Conservation (phyloP, 2,113 vertebrate genomes). For the Heloderma charlesbogerti region DNA sequence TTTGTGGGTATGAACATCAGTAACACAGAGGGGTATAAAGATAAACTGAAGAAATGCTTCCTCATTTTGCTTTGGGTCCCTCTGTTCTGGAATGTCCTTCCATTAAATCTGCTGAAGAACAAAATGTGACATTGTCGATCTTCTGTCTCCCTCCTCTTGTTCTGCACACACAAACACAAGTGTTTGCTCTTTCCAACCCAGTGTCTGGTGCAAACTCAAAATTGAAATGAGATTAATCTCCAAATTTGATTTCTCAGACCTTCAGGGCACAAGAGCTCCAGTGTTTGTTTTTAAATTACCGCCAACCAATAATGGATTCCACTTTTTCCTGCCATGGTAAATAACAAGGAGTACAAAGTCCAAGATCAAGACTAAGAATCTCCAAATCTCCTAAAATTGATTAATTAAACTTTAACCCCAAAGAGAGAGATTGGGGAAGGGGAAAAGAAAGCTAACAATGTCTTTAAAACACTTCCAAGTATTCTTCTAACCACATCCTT, state of each 20-base stretch:
- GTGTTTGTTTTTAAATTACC: constrained; percentile 10
- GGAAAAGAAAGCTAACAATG: not conserved
- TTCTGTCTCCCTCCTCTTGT: not conserved
- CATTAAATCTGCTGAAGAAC: not conserved
- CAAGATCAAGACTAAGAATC: not conserved
- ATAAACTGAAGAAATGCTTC: not conserved
- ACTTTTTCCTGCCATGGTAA: not conserved
- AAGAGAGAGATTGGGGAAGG: not conserved
- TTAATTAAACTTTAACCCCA: not conserved
- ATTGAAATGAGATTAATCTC: not conserved
- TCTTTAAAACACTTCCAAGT: not conserved
- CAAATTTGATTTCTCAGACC: not conserved
- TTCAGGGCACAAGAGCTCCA: not conserved
- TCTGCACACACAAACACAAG: not conserved
- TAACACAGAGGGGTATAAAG: not conserved
- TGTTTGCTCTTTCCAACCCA: not conserved
- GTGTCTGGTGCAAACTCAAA: not conserved
- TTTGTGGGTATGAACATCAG: too few species aligned
- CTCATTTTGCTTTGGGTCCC: not conserved
- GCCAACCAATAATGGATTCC: not conserved
- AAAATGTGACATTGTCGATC: not conserved
- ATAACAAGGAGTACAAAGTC: too few species aligned
- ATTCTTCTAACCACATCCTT: not conserved
- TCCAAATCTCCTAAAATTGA: not conserved
- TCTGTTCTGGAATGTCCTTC: not conserved